A percentile compares a stretch with the other conserved stretches of the same genome.
phyloP scores from a whole-genome alignment of 2,113 vertebrate genomes.

The Probosciger aterrimus region DNA sequence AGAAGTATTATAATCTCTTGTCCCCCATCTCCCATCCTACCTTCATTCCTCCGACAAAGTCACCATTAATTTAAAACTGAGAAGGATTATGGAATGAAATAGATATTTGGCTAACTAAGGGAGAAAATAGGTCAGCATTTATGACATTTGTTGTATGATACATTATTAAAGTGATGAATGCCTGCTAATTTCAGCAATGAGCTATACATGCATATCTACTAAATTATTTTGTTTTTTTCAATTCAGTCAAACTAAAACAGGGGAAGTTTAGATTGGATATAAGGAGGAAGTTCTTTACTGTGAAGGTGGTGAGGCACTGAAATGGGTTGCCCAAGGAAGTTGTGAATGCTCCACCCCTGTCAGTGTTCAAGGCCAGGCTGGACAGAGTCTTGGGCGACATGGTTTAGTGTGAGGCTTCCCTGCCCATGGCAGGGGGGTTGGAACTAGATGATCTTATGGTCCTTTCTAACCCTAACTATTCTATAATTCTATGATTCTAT shows the following conservation, averaged over 20 bases:
- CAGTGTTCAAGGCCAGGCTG: not conserved
- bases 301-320: not conserved
- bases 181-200: not conserved
- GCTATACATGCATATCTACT: not conserved
- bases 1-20: not conserved
- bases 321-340: not conserved
- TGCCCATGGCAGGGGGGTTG: not conserved
- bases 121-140: not conserved
- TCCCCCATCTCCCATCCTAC: not conserved
- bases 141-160: not conserved
- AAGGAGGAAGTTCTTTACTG: not conserved
- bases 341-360: not conserved
- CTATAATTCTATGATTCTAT: not conserved
- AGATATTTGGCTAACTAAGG: not conserved
- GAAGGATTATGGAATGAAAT: not conserved
- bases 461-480: not conserved
- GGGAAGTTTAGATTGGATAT: not conserved
- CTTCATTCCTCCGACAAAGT: not conserved
- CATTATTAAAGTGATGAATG: not conserved
- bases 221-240: not conserved
- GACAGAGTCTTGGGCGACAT: not conserved
- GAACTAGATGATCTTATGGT: not conserved
- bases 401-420: not conserved
- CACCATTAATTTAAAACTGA: not conserved
- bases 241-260: not conserved